Percentiles rank a stretch among this genome's conserved stretches.
Evolutionary conservation across 2,888 invertebrate genomes (phyloP).

Genomic region (Ophioninae sp.): DNA sequence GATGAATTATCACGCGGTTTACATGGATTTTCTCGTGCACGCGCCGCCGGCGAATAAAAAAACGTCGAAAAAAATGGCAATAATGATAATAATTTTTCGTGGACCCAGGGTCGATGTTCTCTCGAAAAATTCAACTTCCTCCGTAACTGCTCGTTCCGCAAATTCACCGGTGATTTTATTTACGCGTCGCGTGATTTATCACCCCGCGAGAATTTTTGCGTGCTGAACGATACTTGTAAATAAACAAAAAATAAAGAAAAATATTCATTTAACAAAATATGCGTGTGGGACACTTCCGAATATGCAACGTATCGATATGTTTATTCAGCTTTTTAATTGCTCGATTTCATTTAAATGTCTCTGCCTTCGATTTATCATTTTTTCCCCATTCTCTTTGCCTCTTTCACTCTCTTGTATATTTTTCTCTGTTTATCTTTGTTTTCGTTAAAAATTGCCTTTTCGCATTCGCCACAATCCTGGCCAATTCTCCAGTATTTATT

Average conservation of each 20-base stretch:
- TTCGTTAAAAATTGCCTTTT: too few relatives aligned
- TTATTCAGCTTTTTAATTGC: conserved; percentile 55
- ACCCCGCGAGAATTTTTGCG: conserved; percentile 34
- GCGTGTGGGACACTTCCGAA: background rate
- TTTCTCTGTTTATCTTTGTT: background rate
- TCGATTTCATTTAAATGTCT: conserved; percentile 7
- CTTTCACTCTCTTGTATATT: background rate
- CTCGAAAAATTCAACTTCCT: background rate
- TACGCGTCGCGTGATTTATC: conserved; percentile 55
- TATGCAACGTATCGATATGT: conserved; percentile 40
- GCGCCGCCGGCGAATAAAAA: conserved; percentile 37
- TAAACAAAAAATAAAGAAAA: background rate
- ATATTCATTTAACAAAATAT: too few relatives aligned
- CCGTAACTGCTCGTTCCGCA: conserved; percentile 13
- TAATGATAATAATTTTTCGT: conserved; percentile 49
- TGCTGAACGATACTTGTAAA: conserved; percentile 21
- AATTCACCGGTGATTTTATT: conserved; percentile 60
- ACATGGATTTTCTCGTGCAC: conserved; percentile 49
- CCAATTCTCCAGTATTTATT: too few relatives aligned
- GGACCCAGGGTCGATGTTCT: conserved; percentile 34
- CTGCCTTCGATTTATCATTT: conserved; percentile 13
- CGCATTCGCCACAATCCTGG: too few relatives aligned
- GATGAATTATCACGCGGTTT: conserved; percentile 67
- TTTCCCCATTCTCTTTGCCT: background rate
- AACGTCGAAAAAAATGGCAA: conserved; percentile 12